Conservation (phyloP, 2,113 vertebrate species). For the Nothoprocta perdicaria region DNA sequence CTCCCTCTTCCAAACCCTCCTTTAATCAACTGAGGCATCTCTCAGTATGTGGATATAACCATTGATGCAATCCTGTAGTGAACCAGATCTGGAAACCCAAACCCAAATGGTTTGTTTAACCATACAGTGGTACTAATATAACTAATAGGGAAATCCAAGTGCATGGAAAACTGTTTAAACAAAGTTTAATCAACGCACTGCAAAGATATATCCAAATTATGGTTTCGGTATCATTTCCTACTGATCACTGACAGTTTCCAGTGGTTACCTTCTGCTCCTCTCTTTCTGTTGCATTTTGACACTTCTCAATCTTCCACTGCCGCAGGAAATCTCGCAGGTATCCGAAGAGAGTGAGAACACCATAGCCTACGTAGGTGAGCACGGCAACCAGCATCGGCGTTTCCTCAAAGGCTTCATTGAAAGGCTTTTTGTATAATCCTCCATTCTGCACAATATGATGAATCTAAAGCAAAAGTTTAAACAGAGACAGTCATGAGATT, state of each 20-base stretch:
- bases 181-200: not conserved
- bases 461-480: conserved; percentile 73
- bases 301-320: conserved; percentile 94
- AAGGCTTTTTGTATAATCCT: conserved; percentile 90
- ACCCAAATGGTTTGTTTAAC: not conserved
- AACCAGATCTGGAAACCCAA: not conserved
- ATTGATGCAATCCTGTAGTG: not conserved
- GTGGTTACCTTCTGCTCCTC: conserved; percentile 90
- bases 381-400: conserved; percentile 96
- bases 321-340: conserved; percentile 96
- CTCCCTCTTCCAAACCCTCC: not conserved
- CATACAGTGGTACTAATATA: not conserved
- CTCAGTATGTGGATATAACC: not conserved
- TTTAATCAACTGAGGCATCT: not conserved
- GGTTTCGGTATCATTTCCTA: not conserved
- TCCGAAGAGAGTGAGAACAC: conserved; percentile 95
- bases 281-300: conserved; percentile 91
- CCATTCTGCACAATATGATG: conserved; percentile 83
- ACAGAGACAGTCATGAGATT: conserved; percentile 3
- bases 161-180: not conserved
- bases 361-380: conserved; percentile 95
- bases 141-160: not conserved
- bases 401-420: conserved; percentile 92
- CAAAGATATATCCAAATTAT: not conserved
- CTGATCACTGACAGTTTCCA: not conserved